Evolutionary conservation across 1,140 invertebrate species (phyloP), one percentile per base, ranked within the genome.

Genomic region (Daktulosphaira vitifoliae): DNA sequence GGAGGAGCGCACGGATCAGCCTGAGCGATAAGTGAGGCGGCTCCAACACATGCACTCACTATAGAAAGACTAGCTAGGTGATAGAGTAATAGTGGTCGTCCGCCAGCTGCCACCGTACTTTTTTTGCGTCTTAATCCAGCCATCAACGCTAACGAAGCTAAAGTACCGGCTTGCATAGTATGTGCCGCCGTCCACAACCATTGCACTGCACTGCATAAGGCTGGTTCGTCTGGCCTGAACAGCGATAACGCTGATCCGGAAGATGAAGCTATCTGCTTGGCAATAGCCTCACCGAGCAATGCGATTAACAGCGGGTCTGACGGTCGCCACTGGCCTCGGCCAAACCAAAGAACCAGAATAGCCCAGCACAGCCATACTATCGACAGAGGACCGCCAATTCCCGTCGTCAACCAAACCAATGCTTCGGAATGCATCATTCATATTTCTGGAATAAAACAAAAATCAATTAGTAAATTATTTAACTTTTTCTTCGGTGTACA

Each of bases 301-400:
- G 78, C 77, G 15, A 80, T 74, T 15, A 81, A 71, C 37, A 82
- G 77, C 20, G 81, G 74, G 59, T 82, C 81, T 66, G 81, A 76
- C n/a, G 77, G 77, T 20, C 79, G 71, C 73, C 81, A 76, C 22
- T 75, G 72, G 0, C 74, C 71, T 15, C 80, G 75, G 67, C 80
- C 79, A 39, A 77, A 78, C 71, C 80, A 78, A 71, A 81, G 74
- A 52, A 79, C 77, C 67, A 78, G 71, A 18, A 78, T 72, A 0
- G 74, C 74, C 78, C 78, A 79, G 22, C 74, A 75, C n/a, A 78
- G 69, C 54, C 76, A 68, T 42, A 79, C 74, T 62, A 78, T 74
- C 66, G 76, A 76, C 67, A 80, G 74, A 56, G 79, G 78, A 65
- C 78, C 76, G 67, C 77, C 78, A 65, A 79, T 78, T 69, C 77